Evolutionary conservation across 2,888 invertebrate species (phyloP).

Genomic region (Tenthredo livida): DNA sequence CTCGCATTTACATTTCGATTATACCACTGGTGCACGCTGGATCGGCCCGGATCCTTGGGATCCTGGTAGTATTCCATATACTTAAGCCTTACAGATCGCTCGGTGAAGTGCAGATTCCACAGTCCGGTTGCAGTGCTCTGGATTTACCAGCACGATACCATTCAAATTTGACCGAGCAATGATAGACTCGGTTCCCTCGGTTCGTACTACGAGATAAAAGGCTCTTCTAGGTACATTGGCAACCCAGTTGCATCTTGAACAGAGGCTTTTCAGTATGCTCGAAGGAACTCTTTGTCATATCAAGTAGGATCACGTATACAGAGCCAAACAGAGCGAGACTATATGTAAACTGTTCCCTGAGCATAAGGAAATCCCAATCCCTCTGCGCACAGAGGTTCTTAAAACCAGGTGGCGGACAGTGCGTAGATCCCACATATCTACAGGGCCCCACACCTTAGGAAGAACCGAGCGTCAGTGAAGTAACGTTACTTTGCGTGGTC

Average conservation of each 20-base stretch:
- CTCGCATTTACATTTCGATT: slow-evolving; percentile 49
- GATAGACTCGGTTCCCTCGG: slow-evolving; percentile 35
- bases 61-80: slow-evolving; percentile 42
- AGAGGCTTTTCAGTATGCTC: slow-evolving; percentile 14
- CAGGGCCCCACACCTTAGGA: background rate
- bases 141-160: slow-evolving; percentile 40
- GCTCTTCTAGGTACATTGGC: background rate
- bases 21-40: slow-evolving; percentile 24
- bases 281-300: background rate
- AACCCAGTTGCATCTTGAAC: background rate
- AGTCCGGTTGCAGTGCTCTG: slow-evolving; percentile 1
- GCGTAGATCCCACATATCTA: slow-evolving; percentile 33
- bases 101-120: slow-evolving; percentile 22
- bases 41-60: slow-evolving; percentile 41
- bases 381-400: background rate
- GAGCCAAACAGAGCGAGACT: slow-evolving; percentile 36
- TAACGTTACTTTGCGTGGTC: slow-evolving; percentile 56
- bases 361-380: background rate
- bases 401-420: slow-evolving; percentile 24
- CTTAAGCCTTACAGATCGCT: slow-evolving; percentile 22
- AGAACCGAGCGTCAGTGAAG: slow-evolving; percentile 10
- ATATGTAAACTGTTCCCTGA: background rate
- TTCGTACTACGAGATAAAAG: slow-evolving; percentile 31
- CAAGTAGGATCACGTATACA: background rate
- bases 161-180: slow-evolving; percentile 43